phyloP scores from a whole-genome alignment of 2,888 invertebrate species.

The Nomada flava region DNA sequence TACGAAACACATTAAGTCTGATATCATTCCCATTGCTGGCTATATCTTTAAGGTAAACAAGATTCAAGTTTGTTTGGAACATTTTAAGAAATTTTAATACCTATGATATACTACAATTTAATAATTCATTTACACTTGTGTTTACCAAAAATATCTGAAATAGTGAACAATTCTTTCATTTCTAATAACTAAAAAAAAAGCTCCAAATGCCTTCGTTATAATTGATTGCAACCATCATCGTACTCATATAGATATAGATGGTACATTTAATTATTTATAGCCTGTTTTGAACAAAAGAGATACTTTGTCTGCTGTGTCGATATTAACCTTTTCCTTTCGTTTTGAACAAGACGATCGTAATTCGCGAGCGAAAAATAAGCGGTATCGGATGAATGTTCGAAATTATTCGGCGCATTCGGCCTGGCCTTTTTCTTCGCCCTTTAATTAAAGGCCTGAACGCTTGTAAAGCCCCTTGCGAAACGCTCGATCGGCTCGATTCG shows the following conservation, averaged over 20 bases:
- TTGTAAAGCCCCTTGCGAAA: constrained; percentile 58
- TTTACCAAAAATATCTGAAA: neutral
- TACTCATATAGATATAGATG: too few species aligned
- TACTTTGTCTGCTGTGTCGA: neutral
- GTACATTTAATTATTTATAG: neutral
- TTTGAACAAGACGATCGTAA: neutral
- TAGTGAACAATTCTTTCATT: too few species aligned
- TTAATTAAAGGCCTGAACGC: constrained; percentile 68
- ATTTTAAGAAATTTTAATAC: neutral
- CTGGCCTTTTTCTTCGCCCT: constrained; percentile 34
- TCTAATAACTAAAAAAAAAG: too few species aligned
- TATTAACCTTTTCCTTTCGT: neutral
- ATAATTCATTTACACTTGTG: neutral
- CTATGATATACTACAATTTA: constrained; percentile 1
- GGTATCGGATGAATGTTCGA: constrained; percentile 35
- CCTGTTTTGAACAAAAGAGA: neutral
- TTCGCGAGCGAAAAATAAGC: constrained; percentile 42
- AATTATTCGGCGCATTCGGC: constrained; percentile 27
- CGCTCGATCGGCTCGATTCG: constrained; percentile 37
- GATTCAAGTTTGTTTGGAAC: neutral
- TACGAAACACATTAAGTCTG: constrained; percentile 2
- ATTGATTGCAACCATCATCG: too few species aligned
- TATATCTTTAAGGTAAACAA: too few species aligned
- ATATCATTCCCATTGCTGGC: too few species aligned
- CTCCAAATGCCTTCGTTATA: too few species aligned